Percentiles rank a stretch among this genome's conserved stretches.
phyloP scores from a whole-genome alignment of 1,140 invertebrate species.

The Danaus plexippus region DNA sequence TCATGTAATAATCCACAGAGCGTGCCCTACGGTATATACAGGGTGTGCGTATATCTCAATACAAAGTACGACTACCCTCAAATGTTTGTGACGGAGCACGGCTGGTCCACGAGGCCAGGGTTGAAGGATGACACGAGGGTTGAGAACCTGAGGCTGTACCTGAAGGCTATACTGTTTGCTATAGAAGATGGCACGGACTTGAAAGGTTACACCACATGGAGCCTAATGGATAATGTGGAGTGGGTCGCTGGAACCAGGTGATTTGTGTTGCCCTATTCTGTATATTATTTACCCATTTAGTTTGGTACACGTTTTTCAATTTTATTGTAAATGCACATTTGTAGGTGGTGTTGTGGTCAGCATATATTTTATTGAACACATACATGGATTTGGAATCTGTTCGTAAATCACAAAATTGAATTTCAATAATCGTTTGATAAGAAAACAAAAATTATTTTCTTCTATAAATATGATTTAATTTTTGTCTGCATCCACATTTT shows the following conservation, averaged over 20 bases:
- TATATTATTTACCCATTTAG: too few relatives aligned
- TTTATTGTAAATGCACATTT: too few relatives aligned
- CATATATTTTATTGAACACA: constrained; percentile 6
- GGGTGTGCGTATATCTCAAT: constrained; percentile 57
- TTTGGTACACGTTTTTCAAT: too few relatives aligned
- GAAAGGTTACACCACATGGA: constrained; percentile 60
- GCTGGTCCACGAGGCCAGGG: constrained; percentile 39
- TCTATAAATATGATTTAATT: too few relatives aligned
- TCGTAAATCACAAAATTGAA: not conserved
- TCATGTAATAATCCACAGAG: constrained; percentile 16
- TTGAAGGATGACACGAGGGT: constrained; percentile 52
- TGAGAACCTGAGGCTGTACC: constrained; percentile 41
- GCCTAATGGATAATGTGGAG: constrained; percentile 58
- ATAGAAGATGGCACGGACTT: constrained; percentile 77
- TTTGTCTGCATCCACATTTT: not conserved
- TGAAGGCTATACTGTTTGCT: constrained; percentile 76
- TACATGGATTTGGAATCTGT: not conserved
- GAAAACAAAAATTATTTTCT: too few relatives aligned
- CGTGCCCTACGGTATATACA: constrained; percentile 34
- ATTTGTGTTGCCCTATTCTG: too few relatives aligned
- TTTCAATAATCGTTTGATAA: not conserved
- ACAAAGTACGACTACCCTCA: constrained; percentile 65
- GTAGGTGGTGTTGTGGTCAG: too few relatives aligned
- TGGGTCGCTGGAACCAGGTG: constrained; percentile 73
- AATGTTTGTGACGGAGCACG: constrained; percentile 75